Evolutionary conservation across 1,140 invertebrate genomes (phyloP).

Genomic region (Drosophila orena): DNA sequence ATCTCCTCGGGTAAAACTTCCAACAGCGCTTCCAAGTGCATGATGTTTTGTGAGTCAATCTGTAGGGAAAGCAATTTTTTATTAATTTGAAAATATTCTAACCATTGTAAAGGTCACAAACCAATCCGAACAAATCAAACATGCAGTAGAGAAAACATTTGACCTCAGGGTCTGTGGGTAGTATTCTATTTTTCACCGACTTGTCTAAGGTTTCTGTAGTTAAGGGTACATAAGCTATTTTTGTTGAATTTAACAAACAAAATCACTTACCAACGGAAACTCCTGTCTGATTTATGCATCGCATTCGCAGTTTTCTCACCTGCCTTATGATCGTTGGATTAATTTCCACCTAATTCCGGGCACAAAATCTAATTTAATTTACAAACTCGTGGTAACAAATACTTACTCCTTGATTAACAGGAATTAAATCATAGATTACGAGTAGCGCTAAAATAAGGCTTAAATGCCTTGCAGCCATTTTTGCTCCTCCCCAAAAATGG

Average conservation of each 20-base stretch:
- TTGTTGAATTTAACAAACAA: not conserved
- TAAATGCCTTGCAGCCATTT: slow-evolving; percentile 41
- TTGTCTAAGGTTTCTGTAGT: slow-evolving; percentile 22
- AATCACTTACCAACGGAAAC: slow-evolving; percentile 48
- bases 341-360: slow-evolving; percentile 39
- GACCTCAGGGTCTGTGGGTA: slow-evolving; percentile 53
- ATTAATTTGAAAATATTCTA: not conserved
- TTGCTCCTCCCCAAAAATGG: slow-evolving; percentile 2
- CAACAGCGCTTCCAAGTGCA: slow-evolving; percentile 65
- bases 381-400: not conserved
- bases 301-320: slow-evolving; percentile 54
- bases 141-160: slow-evolving; percentile 77
- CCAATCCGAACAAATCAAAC: slow-evolving; percentile 75
- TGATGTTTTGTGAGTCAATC: slow-evolving; percentile 64
- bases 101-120: slow-evolving; percentile 4
- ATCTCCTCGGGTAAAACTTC: slow-evolving; percentile 65
- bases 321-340: slow-evolving; percentile 56
- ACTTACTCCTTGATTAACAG: slow-evolving; percentile 41
- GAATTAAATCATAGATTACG: slow-evolving; percentile 21
- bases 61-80: slow-evolving; percentile 4
- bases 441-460: slow-evolving; percentile 26
- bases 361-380: not conserved
- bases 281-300: slow-evolving; percentile 60
- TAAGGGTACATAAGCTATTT: not conserved
- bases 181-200: slow-evolving; percentile 7